A percentile compares a stretch with the other conserved stretches of the same genome.
phyloP scores from a whole-genome alignment of 2,888 invertebrate genomes.

The Carpatolechia fugitivella region DNA sequence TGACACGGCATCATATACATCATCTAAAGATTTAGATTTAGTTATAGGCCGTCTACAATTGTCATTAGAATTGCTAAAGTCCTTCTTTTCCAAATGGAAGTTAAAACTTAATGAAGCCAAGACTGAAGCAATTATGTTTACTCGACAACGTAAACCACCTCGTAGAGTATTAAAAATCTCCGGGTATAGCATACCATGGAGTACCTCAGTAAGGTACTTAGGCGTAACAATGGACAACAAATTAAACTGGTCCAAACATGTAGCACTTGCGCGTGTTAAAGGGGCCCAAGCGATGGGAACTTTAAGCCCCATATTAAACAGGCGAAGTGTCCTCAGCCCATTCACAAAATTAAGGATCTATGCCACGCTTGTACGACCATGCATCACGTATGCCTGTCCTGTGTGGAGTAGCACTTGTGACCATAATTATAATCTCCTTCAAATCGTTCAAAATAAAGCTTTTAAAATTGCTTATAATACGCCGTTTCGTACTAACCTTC shows the following conservation, averaged over 20 bases:
- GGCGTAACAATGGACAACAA: constrained; percentile 1
- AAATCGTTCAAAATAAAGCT: constrained; percentile 14
- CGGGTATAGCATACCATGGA: too few species aligned
- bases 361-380: constrained; percentile 3
- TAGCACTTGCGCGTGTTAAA: neutral
- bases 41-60: constrained; percentile 14
- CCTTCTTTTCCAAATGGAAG: constrained; percentile 15
- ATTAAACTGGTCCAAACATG: constrained; percentile 8
- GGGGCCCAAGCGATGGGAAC: constrained; percentile 1
- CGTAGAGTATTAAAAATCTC: too few species aligned
- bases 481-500: constrained; percentile 6
- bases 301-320: constrained; percentile 7
- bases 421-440: neutral
- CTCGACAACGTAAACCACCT: neutral
- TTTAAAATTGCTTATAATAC: constrained; percentile 12
- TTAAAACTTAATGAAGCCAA: constrained; percentile 13
- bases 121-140: constrained; percentile 14
- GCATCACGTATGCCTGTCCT: constrained; percentile 10
- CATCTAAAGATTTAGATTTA: constrained; percentile 10
- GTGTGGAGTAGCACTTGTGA: constrained; percentile 13
- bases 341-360: constrained; percentile 4
- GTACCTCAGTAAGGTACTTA: too few species aligned
- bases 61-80: constrained; percentile 7
- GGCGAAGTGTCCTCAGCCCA: neutral
- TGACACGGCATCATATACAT: constrained; percentile 17